Evolutionary conservation across 2,797 vertebrate genomes (phyloP).

Genomic region (Nasua narica): DNA sequence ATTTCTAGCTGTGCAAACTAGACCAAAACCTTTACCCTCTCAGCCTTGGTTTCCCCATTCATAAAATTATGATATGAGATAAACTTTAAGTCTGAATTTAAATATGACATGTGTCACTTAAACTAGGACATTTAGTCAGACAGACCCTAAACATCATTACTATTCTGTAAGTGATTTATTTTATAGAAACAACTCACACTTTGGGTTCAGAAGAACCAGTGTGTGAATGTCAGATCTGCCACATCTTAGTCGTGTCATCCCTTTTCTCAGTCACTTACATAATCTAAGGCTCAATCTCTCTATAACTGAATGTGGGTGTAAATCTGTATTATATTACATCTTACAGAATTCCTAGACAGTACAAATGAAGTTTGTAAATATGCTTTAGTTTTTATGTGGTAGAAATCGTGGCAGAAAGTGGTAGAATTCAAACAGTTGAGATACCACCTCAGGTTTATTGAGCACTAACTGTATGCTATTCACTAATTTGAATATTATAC

Average conservation of each 20-base stretch:
- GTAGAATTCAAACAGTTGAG: background rate
- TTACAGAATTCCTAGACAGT: background rate
- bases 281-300: background rate
- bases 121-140: background rate
- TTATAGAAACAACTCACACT: background rate
- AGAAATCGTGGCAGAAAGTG: background rate
- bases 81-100: background rate
- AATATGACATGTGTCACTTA: background rate
- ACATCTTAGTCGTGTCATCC: background rate
- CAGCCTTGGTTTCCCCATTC: background rate
- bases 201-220: background rate
- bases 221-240: background rate
- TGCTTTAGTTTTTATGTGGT: background rate
- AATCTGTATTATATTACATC: background rate
- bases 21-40: background rate
- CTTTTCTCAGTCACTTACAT: background rate
- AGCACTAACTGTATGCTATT: background rate
- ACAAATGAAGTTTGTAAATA: background rate
- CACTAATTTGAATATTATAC: background rate
- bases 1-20: background rate
- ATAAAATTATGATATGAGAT: background rate
- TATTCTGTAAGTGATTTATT: background rate
- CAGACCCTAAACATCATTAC: background rate
- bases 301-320: background rate
- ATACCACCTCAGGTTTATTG: background rate